Percentiles rank a stretch among this genome's conserved stretches.
Evolutionary conservation across 2,797 vertebrate species (phyloP).

Genomic region (Pampus argenteus): DNA sequence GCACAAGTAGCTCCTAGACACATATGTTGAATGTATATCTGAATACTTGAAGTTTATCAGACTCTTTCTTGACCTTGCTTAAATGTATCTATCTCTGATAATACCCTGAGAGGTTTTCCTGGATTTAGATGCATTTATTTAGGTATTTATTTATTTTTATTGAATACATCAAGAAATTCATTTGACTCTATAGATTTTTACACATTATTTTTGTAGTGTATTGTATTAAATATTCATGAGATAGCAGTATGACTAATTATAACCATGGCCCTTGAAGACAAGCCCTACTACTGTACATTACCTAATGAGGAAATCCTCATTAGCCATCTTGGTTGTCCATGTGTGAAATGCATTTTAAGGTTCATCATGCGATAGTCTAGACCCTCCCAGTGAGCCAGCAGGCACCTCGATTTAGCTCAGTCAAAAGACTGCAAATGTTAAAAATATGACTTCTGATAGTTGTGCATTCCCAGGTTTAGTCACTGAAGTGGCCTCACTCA

Average conservation of each 20-base stretch:
- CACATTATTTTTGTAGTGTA: conserved; percentile 39
- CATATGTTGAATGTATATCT: not conserved
- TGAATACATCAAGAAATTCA: conserved; percentile 50
- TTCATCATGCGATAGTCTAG: conserved; percentile 27
- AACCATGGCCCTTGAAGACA: conserved; percentile 51
- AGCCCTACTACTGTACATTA: conserved; percentile 10
- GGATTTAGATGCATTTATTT: conserved; percentile 33
- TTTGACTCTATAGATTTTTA: conserved; percentile 53
- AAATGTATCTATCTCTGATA: conserved; percentile 33
- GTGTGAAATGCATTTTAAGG: conserved; percentile 49
- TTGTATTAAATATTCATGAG: conserved; percentile 61
- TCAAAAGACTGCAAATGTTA: conserved; percentile 16
- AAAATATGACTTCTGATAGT: conserved; percentile 14
- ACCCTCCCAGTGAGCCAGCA: conserved; percentile 28
- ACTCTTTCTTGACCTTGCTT: conserved; percentile 24
- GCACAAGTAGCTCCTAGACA: not conserved
- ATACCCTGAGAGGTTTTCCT: conserved; percentile 30
- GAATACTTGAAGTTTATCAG: conserved; percentile 16
- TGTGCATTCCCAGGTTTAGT: not conserved
- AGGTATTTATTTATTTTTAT: conserved; percentile 49
- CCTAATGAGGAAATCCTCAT: conserved; percentile 47
- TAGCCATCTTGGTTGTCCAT: conserved; percentile 39
- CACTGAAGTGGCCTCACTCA: not conserved
- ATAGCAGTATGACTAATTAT: conserved; percentile 58
- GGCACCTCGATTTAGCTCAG: conserved; percentile 18